Evolutionary conservation across 2,797 vertebrate genomes (phyloP), one percentile per base, ranked within the genome.

Genomic region (Sebastes kiyomatsui): DNA sequence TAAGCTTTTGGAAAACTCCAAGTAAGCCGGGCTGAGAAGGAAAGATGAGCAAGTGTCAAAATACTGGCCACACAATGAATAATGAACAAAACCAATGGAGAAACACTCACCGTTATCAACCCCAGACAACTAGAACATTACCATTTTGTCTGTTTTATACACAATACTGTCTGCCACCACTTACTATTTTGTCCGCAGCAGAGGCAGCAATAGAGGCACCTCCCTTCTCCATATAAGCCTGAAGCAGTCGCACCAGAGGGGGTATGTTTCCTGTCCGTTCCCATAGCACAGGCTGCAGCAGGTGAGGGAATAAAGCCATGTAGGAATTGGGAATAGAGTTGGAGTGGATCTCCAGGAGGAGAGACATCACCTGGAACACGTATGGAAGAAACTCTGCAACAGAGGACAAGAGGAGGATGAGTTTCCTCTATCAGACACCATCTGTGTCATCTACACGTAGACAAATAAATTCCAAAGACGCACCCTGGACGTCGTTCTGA

Each of bases 351-450:
- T 99, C 99, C 59, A 99, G 94, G 62, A 99, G 97, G n/a, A 99
- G 93, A 56, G 99, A 99, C 99, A 99, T 99, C 90, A 99, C 99
- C 96, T 99, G 99, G 93, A 99, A 99, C 88, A 99, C 98, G 1
- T 99, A 99, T 0, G 99, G 99, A 82, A 99, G 98, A 93, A 99
- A 99, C 90, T 99, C 99, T 99, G 95, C 80, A 81, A 85, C 54
- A 89, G 5, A 77, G 38, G 64, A 85, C 62, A 1, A 0, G 54
- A 11, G n/a, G 6, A 74, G 13, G 49, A 68, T 65, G 18, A 83
- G 28, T 32, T 28, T 3, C 16, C 1, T 33, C 60, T 11, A 13
- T 33, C 13, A 70, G 54, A 5, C 7, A 27, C 12, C 6, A 35
- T 13, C 7, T 20, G 5, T 1, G 9, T 72, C 56, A 66, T 7